These are phyloP conservation scores for Homarus americanus DNA, from an alignment of 1,140 invertebrate species.

Conservation along the genomic window DNA sequence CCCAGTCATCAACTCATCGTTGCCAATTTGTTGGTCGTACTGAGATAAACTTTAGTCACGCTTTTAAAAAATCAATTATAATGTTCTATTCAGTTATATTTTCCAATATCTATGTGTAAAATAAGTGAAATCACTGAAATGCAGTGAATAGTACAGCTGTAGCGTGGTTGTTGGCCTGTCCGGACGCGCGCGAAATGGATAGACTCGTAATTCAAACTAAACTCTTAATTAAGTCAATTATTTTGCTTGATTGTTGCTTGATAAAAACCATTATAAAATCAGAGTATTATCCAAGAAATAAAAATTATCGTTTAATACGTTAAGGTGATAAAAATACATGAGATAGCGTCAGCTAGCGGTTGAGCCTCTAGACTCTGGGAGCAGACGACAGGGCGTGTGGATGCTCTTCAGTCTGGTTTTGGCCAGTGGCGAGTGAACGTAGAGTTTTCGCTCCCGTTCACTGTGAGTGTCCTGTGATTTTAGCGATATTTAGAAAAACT, in stretches of 20 bases:
- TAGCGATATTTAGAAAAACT: not conserved
- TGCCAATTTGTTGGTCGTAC: too few relatives aligned
- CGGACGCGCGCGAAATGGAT: slow-evolving; percentile 2
- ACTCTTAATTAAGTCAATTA: not conserved
- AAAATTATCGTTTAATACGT: too few relatives aligned
- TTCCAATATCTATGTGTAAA: too few relatives aligned
- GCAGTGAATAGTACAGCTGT: not conserved
- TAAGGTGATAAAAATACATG: not conserved
- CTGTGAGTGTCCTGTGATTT: not conserved
- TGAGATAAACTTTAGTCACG: too few relatives aligned
- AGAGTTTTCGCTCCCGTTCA: not conserved
- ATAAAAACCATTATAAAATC: not conserved
- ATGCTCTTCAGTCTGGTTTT: slow-evolving; percentile 20
- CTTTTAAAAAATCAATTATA: too few relatives aligned
- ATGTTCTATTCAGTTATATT: too few relatives aligned
- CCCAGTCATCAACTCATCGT: too few relatives aligned
- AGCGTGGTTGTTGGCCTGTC: not conserved
- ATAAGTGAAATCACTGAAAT: too few relatives aligned
- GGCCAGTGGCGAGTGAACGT: slow-evolving; percentile 4
- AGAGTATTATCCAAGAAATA: too few relatives aligned
- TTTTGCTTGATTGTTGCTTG: not conserved
- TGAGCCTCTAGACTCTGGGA: not conserved
- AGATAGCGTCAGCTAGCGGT: not conserved
- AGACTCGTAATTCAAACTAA: not conserved
- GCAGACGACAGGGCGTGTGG: slow-evolving; percentile 36